A percentile compares a stretch with the other conserved stretches of the same genome.
Conservation (phyloP, 1,140 invertebrate genomes). For the Schlechtendalia chinensis region DNA sequence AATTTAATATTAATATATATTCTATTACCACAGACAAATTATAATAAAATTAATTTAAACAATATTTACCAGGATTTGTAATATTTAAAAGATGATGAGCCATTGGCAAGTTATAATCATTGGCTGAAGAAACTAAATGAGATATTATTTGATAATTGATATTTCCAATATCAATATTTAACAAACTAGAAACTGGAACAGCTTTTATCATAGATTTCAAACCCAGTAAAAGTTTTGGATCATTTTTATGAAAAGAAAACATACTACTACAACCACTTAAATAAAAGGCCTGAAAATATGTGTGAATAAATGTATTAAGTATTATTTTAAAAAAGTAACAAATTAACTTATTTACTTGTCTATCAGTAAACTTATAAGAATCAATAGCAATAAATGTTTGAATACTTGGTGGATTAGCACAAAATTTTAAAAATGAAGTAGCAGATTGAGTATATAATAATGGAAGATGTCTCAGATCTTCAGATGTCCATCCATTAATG, state of each 20-base stretch:
- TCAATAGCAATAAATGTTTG: slow-evolving; percentile 29
- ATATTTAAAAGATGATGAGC: slow-evolving; percentile 33
- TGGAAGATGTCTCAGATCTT: slow-evolving; percentile 34
- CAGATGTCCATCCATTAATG: slow-evolving; percentile 30
- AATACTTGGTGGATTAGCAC: slow-evolving; percentile 6
- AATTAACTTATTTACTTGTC: slow-evolving; percentile 31
- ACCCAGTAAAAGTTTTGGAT: slow-evolving; percentile 37
- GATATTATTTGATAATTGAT: slow-evolving; percentile 5
- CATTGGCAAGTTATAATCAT: slow-evolving; percentile 28
- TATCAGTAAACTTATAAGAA: slow-evolving; percentile 20
- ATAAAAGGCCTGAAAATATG: slow-evolving; percentile 31
- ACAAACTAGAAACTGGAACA: slow-evolving; percentile 31
- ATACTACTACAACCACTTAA: slow-evolving; percentile 36
- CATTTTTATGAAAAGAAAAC: slow-evolving; percentile 29
- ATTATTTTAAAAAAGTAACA: background rate
- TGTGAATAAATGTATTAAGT: background rate
- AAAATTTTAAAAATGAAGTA: slow-evolving; percentile 28
- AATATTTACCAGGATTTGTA: slow-evolving; percentile 33
- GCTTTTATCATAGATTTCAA: slow-evolving; percentile 37
- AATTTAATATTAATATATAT: background rate
- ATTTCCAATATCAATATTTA: slow-evolving; percentile 19
- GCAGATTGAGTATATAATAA: slow-evolving; percentile 42
- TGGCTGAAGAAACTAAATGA: slow-evolving; percentile 15
- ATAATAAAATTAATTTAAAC: background rate
- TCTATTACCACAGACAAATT: background rate